Evolutionary conservation across 2,797 vertebrate species (phyloP).

Genomic region (Botia almorhae): DNA sequence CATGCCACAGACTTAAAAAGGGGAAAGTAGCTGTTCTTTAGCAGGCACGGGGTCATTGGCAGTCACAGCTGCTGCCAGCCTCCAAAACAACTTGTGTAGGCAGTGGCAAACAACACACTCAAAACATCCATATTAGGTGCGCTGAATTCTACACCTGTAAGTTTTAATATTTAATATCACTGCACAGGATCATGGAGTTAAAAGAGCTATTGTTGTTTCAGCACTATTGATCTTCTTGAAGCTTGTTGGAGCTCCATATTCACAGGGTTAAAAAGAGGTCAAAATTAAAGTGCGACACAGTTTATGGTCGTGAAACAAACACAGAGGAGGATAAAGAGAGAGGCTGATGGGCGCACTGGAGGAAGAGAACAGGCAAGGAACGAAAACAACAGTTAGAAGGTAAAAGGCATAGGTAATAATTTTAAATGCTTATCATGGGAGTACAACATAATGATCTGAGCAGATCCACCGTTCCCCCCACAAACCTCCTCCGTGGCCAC

Average conservation of each 20-base stretch:
- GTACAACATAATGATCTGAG: constrained; percentile 79
- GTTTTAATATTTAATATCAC: constrained; percentile 32
- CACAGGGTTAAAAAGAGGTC: background rate
- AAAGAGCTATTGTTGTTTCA: constrained; percentile 34
- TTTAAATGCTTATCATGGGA: constrained; percentile 82
- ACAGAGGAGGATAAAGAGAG: constrained; percentile 15
- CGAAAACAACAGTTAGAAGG: constrained; percentile 79
- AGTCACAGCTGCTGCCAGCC: constrained; percentile 64
- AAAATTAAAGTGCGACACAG: background rate
- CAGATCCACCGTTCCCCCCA: constrained; percentile 79
- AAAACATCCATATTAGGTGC: constrained; percentile 36
- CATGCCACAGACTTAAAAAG: constrained; percentile 71
- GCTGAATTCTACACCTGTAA: constrained; percentile 27
- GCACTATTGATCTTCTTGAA: constrained; percentile 4
- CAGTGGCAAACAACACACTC: constrained; percentile 11
- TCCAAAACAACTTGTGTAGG: constrained; percentile 47
- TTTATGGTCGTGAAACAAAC: constrained; percentile 45
- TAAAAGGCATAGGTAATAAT: constrained; percentile 85
- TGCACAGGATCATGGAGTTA: background rate
- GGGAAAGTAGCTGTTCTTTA: constrained; percentile 47
- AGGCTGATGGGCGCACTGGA: constrained; percentile 28
- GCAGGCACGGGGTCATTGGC: constrained; percentile 50
- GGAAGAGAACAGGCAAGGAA: constrained; percentile 61
- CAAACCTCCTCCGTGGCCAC: constrained; percentile 38
- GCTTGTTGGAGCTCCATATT: constrained; percentile 3